Evolutionary conservation across 2,797 vertebrate species (phyloP), one percentile per base, ranked within the genome.

Genomic region (Acanthurus lineatus): DNA sequence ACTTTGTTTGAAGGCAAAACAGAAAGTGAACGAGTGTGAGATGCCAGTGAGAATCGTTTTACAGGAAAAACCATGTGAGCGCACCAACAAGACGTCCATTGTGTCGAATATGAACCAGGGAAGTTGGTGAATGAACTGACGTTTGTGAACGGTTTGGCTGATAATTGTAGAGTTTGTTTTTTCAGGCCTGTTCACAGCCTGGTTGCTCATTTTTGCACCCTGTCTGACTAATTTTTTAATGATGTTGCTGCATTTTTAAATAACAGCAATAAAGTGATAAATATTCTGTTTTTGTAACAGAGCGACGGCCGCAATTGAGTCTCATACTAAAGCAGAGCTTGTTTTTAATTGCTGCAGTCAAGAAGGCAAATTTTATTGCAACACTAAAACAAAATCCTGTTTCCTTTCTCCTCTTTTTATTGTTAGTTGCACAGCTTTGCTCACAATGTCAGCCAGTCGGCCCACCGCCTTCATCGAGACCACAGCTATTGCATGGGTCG

Each of bases 361-460:
- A 19, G 16, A 35, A 44, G 7, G 2, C 22, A 42, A 1, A 32
- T 1, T 48, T 75, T 51, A 76, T 44, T 42, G 28, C 17, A 58
- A 5, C 51, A 71, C 28, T 71, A 65, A 66, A 65, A 78, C 53
- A 45, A 53, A 5, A 9, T 38, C 8, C 8, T 2, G 19, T 35
- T 63, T 54, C 9, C 15, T 57, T 22, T 56, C n/a, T 19, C 28
- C 28, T 47, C 40, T 32, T 38, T 61, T 54, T 49, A 54, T 12
- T 64, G 28, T 51, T 8, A 40, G 44, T 42, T 48, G 28, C 6
- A n/a, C 28, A 25, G 14, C 9, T 20, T 5, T 51, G 52, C 42
- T 22, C 22, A 16, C 7, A 44, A 2, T 44, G 42, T 45, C 15
- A 4, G 15, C 42, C 42, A 8, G 44, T 28, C 4, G 14, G n/a